Conservation (phyloP, 2,888 invertebrate genomes). For the Serripes groenlandicus region DNA sequence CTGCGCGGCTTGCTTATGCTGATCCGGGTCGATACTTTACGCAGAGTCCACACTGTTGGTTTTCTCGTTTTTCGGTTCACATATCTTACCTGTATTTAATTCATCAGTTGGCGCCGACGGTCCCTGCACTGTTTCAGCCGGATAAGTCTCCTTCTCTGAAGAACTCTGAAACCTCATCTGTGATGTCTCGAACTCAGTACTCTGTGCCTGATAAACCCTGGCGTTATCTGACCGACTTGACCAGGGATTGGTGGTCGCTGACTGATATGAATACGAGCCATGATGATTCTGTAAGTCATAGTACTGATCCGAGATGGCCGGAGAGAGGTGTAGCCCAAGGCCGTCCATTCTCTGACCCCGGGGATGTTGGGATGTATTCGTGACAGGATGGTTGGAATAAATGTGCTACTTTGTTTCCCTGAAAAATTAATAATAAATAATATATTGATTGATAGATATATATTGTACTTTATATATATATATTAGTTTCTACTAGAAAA, state of each 20-base stretch:
- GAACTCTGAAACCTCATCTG: conserved; percentile 39
- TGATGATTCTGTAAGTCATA: conserved; percentile 61
- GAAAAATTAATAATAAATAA: too few relatives aligned
- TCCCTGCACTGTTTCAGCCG: conserved; percentile 2
- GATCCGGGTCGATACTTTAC: too few relatives aligned
- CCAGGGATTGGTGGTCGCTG: conserved; percentile 34
- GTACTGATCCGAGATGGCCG: conserved; percentile 63
- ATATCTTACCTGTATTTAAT: neutral
- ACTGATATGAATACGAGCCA: conserved; percentile 43
- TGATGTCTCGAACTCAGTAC: conserved; percentile 56
- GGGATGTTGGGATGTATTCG: too few relatives aligned
- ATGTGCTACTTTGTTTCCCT: too few relatives aligned
- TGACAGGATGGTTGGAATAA: too few relatives aligned
- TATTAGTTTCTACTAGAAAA: neutral
- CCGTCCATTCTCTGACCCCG: conserved; percentile 61
- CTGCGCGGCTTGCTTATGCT: too few relatives aligned
- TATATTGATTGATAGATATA: too few relatives aligned
- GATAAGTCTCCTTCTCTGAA: conserved; percentile 20
- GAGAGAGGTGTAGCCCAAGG: conserved; percentile 63
- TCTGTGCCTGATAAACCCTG: conserved; percentile 46
- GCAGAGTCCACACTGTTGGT: too few relatives aligned
- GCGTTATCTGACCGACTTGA: conserved; percentile 35
- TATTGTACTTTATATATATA: neutral
- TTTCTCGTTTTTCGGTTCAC: too few relatives aligned
- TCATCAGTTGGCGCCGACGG: neutral